A percentile compares a stretch with the other conserved stretches of the same genome.
Evolutionary conservation across 2,113 vertebrate species (phyloP).

Genomic region (Mus pahari): DNA sequence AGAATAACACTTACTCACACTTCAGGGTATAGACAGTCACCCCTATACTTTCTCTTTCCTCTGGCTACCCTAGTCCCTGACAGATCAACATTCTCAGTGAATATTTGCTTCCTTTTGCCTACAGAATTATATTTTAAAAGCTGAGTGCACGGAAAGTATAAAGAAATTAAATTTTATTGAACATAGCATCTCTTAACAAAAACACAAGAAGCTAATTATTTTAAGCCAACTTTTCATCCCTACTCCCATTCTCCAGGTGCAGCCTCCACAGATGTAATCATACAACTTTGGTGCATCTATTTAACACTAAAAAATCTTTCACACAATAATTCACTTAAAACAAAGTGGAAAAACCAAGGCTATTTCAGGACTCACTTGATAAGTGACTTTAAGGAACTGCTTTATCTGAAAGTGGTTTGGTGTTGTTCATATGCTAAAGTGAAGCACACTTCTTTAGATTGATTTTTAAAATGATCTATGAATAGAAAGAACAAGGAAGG

Average conservation of each 20-base stretch:
- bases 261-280: constrained; percentile 69
- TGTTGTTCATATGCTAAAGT: constrained; percentile 57
- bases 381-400: constrained; percentile 41
- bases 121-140: constrained; percentile 69
- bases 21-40: constrained; percentile 43
- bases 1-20: constrained; percentile 71
- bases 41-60: constrained; percentile 74
- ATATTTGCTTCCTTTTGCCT: constrained; percentile 71
- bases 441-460: constrained; percentile 43
- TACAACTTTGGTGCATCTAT: constrained; percentile 67
- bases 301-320: constrained; percentile 53
- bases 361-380: neutral
- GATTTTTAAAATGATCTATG: constrained; percentile 50
- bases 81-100: constrained; percentile 70
- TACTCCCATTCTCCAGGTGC: constrained; percentile 65
- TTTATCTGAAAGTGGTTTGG: constrained; percentile 39
- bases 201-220: constrained; percentile 76
- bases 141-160: constrained; percentile 37
- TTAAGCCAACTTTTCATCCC: constrained; percentile 73
- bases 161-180: constrained; percentile 74
- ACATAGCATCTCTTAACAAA: constrained; percentile 68
- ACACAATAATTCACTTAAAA: constrained; percentile 67
- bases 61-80: neutral
- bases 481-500: constrained; percentile 52
- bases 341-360: constrained; percentile 64